A percentile compares a stretch with the other conserved stretches of the same genome.
Evolutionary conservation across 2,797 vertebrate genomes (phyloP).

Genomic region (Lycodopsis pacificus): DNA sequence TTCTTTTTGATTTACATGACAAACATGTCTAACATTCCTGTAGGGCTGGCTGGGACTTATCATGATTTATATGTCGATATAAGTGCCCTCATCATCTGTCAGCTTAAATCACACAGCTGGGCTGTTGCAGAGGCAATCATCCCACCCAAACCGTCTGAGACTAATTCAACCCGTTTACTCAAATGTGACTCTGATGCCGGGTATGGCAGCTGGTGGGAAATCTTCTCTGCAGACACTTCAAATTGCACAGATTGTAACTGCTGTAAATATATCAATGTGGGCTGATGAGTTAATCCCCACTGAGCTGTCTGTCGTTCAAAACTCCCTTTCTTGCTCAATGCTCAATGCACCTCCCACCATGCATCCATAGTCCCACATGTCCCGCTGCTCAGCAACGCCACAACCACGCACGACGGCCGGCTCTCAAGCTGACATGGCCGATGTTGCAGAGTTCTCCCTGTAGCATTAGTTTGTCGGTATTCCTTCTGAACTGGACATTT

Average conservation of each 20-base stretch:
- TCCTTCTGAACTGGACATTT: too few species aligned
- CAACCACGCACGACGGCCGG: not conserved
- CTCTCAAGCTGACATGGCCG: not conserved
- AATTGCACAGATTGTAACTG: not conserved
- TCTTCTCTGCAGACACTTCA: not conserved
- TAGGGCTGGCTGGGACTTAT: conserved; percentile 37
- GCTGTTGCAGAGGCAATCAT: not conserved
- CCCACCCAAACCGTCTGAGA: not conserved
- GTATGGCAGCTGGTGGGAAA: conserved; percentile 19
- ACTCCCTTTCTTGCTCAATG: not conserved
- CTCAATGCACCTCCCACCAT: conserved; percentile 18
- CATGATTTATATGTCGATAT: conserved; percentile 29
- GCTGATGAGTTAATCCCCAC: conserved; percentile 8
- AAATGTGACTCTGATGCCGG: conserved; percentile 1
- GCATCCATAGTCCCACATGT: not conserved
- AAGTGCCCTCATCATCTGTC: conserved; percentile 31
- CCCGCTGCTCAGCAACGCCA: not conserved
- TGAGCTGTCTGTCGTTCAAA: not conserved
- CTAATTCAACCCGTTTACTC: conserved; percentile 15
- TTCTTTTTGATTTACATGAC: conserved; percentile 26
- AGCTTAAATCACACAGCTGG: conserved; percentile 47
- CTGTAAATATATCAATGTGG: conserved; percentile 6
- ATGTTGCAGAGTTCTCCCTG: not conserved
- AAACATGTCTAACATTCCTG: conserved; percentile 55
- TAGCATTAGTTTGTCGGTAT: not conserved